A percentile compares a stretch with the other conserved stretches of the same genome.
Evolutionary conservation across 35 echinoderm and acorn worm genomes (phyloP).

Genomic region (Apostichopus californicus): DNA sequence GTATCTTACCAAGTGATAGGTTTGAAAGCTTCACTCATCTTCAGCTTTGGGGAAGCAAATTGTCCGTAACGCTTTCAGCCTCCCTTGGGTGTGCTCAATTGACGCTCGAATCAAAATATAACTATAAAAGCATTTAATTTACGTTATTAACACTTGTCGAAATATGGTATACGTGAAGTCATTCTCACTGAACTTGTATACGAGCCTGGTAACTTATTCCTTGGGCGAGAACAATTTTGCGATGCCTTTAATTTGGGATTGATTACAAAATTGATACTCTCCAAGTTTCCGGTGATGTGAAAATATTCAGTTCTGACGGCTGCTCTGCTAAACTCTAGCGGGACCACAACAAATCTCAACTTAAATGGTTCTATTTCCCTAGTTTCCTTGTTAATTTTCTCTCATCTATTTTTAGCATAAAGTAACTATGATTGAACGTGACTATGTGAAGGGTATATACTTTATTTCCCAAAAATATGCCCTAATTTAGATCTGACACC

Average conservation of each 20-base stretch:
- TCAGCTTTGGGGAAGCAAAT: constrained; percentile 24
- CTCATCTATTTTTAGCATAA: no score
- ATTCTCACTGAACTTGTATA: background rate
- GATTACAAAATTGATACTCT: background rate
- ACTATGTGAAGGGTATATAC: no score
- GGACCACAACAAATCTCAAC: no score
- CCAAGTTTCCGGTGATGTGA: background rate
- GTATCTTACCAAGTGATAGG: background rate
- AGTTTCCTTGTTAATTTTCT: no score
- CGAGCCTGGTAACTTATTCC: no score
- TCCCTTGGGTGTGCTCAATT: background rate
- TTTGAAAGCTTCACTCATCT: constrained; percentile 23
- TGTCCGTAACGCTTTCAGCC: constrained; percentile 30
- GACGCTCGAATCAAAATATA: background rate
- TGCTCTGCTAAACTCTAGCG: background rate
- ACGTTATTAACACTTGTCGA: background rate
- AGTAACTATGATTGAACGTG: no score
- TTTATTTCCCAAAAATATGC: no score
- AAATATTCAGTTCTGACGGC: background rate
- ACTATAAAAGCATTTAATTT: background rate
- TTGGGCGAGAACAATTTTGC: no score
- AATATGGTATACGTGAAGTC: background rate
- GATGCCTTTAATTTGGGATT: background rate
- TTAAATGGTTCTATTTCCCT: no score
- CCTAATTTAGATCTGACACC: no score